These are phyloP conservation scores for Gallinago nigripennis DNA, from an alignment of 2,797 vertebrate genomes.

Conservation along the genomic window DNA sequence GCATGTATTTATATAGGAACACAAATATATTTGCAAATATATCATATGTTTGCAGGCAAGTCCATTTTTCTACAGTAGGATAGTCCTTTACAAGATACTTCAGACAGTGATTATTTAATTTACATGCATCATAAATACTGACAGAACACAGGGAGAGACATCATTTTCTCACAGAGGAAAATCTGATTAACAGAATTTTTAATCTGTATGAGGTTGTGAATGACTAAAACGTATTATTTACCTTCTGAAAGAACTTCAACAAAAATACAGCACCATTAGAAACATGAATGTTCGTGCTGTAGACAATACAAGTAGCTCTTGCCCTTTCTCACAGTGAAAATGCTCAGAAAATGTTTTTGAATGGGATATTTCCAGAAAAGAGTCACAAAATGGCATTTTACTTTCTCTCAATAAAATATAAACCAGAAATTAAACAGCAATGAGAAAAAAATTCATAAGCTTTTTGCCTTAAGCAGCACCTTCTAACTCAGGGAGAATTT, in stretches of 20 bases:
- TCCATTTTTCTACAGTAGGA: neutral
- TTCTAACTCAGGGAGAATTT: neutral
- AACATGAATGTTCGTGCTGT: conserved; percentile 33
- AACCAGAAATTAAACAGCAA: conserved; percentile 27
- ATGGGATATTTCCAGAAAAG: conserved; percentile 42
- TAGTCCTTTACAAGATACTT: neutral
- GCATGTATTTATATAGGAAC: neutral
- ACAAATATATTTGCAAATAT: neutral
- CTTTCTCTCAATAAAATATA: conserved; percentile 43
- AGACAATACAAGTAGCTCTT: conserved; percentile 59
- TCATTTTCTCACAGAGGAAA: neutral
- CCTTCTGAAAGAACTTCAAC: conserved; percentile 48
- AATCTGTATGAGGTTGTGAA: conserved; percentile 28
- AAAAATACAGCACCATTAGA: conserved; percentile 32
- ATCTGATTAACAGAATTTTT: neutral
- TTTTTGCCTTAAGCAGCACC: neutral
- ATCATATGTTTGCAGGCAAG: neutral
- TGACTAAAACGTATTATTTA: conserved; percentile 50
- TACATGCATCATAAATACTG: neutral
- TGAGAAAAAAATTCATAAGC: neutral
- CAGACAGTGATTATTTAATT: neutral
- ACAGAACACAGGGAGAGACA: neutral
- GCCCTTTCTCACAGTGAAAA: conserved; percentile 57
- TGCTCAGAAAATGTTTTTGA: conserved; percentile 64
- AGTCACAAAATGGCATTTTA: conserved; percentile 47